Percentiles rank a stretch among this genome's conserved stretches.
Conservation (phyloP, 2,113 vertebrate species). For the Hemiscyllium ocellatum region DNA sequence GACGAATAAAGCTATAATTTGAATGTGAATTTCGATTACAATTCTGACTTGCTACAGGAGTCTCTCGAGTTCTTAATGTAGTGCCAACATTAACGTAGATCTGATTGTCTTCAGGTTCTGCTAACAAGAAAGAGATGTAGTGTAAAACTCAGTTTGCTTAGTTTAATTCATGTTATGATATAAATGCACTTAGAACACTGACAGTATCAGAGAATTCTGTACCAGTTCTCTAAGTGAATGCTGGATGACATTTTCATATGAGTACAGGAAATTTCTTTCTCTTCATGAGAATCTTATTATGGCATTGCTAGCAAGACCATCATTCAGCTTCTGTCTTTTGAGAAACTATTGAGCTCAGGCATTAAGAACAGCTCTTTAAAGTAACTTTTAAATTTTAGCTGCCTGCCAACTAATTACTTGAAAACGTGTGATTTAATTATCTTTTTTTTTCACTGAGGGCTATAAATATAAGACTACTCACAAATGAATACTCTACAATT, state of each 20-base stretch:
- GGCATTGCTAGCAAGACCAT: background rate
- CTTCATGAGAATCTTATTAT: background rate
- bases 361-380: background rate
- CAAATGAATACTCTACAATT: background rate
- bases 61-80: background rate
- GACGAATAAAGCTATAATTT: background rate
- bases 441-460: background rate
- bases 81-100: background rate
- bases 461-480: background rate
- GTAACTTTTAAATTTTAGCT: background rate
- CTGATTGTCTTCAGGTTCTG: background rate
- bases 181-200: background rate
- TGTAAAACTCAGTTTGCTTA: accelerated
- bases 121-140: background rate
- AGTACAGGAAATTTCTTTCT: background rate
- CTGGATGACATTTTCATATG: background rate
- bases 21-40: background rate
- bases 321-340: background rate
- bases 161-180: background rate
- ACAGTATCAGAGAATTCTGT: background rate
- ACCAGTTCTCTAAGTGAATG: background rate
- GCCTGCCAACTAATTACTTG: background rate
- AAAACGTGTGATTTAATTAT: background rate
- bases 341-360: background rate
- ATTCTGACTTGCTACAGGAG: background rate